phyloP scores from a whole-genome alignment of 2,113 vertebrate species.

The Antechinus flavipes region DNA sequence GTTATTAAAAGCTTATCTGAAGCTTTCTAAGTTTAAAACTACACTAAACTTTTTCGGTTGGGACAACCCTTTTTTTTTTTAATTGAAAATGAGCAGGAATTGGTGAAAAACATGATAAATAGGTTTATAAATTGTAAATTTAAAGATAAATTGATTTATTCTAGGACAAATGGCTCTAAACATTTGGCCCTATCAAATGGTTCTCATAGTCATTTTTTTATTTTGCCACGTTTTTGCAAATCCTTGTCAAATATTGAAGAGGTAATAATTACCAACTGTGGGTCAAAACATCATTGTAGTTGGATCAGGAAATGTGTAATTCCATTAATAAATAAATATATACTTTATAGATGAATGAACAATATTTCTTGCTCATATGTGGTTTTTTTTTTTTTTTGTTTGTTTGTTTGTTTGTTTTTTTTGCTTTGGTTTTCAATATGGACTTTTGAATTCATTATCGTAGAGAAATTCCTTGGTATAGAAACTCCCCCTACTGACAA shows the following conservation, averaged over 20 bases:
- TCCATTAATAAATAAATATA: background rate
- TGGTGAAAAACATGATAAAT: background rate
- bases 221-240: background rate
- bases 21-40: background rate
- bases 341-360: background rate
- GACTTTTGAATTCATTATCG: background rate
- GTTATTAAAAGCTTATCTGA: background rate
- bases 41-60: background rate
- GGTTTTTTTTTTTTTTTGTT: background rate
- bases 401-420: too few species aligned
- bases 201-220: background rate
- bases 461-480: background rate
- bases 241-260: background rate
- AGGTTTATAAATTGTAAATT: background rate
- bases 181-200: too few species aligned
- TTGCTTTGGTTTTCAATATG: background rate
- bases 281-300: background rate
- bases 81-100: background rate
- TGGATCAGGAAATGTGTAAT: background rate
- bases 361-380: background rate
- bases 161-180: background rate
- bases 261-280: background rate
- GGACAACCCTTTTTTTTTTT: background rate
- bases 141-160: background rate
- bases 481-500: background rate